Base-by-base conservation (phyloP, 2,888 invertebrate species). In the Lochmaea capreae region DNA sequence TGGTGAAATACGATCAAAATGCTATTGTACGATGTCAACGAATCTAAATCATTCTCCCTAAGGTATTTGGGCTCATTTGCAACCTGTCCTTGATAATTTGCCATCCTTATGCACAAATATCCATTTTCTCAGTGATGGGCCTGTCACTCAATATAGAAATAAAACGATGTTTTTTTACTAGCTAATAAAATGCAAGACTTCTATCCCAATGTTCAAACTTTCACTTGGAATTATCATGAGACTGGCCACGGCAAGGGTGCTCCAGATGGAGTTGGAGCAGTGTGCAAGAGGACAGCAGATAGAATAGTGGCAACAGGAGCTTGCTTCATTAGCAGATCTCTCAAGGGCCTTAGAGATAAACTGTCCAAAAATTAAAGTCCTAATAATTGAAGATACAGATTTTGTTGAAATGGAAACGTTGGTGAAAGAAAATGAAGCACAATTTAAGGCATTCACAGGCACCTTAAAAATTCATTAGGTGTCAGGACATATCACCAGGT, bases 111-210 rank as follows among this genome's bases (percentile, higher is more conserved):
- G 84, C 66, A 63, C 81, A 75, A 78, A 78, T 61, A 65, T 81
- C 33, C 84, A 85, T 71, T 86, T 85, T 79, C 69, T 84, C 22
- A 84, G 82, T 59, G 83, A 86, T 78, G 78, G 83, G 65, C 84
- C 84, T 61, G 83, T 83, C 26, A 71, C 65, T 12, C 46, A 46
- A 16, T 66, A 54, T 12, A 39, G 67, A 16, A 67, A 57, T 57
- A 57, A 67, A 57, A 42, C 11, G 1, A 58, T 67, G 42, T 67
- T 67, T 52, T n/a, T 52, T 22, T 71, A 16, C 69, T 85, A 65
- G 82, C 61, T 52, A 82, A 77, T 75, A 80, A 79, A 76, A 43
- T 84, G 57, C 62, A 68, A 75, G 74, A 81, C 14, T 67, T 80
- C 39, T 77, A 74, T 59, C 83, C 82, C 65, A 76, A 79, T 71